phyloP scores from a whole-genome alignment of 2,888 invertebrate genomes.

The Lypha dubia region DNA sequence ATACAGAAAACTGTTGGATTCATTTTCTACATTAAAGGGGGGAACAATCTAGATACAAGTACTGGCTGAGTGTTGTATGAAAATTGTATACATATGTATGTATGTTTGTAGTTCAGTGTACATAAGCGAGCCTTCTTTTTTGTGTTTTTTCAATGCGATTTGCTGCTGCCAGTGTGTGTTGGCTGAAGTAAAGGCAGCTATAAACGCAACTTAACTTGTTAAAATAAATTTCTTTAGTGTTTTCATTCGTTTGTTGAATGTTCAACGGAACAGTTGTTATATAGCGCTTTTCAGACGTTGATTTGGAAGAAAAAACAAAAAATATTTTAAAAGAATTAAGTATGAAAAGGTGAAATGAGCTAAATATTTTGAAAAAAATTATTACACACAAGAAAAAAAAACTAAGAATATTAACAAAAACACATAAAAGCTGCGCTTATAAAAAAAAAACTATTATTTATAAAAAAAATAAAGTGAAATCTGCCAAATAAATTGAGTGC shows the following conservation, averaged over 20 bases:
- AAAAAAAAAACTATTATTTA: not conserved
- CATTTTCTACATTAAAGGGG: slow-evolving; percentile 22
- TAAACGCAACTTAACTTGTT: slow-evolving; percentile 68
- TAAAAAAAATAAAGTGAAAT: slow-evolving; percentile 20
- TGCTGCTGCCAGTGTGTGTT: slow-evolving; percentile 47
- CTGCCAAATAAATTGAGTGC: slow-evolving; percentile 43
- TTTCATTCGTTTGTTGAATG: slow-evolving; percentile 83
- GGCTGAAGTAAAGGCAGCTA: slow-evolving; percentile 50
- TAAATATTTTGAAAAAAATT: slow-evolving; percentile 7
- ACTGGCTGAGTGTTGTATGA: not conserved
- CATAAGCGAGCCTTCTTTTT: slow-evolving; percentile 71
- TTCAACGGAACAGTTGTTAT: slow-evolving; percentile 80
- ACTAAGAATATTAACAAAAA: slow-evolving; percentile 54
- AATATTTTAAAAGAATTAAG: slow-evolving; percentile 15
- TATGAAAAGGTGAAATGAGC: slow-evolving; percentile 19
- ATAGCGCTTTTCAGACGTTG: slow-evolving; percentile 66
- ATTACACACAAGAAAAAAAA: slow-evolving; percentile 4
- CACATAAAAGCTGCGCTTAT: slow-evolving; percentile 2
- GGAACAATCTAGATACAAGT: slow-evolving; percentile 34
- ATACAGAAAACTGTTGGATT: slow-evolving; percentile 9
- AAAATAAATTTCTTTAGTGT: slow-evolving; percentile 66
- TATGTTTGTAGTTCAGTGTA: slow-evolving; percentile 19
- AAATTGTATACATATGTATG: not conserved
- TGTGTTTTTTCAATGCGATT: slow-evolving; percentile 54
- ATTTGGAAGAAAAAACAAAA: slow-evolving; percentile 30